Conservation (phyloP, 2,888 invertebrate genomes). For the Lasioglossum lativentre region DNA sequence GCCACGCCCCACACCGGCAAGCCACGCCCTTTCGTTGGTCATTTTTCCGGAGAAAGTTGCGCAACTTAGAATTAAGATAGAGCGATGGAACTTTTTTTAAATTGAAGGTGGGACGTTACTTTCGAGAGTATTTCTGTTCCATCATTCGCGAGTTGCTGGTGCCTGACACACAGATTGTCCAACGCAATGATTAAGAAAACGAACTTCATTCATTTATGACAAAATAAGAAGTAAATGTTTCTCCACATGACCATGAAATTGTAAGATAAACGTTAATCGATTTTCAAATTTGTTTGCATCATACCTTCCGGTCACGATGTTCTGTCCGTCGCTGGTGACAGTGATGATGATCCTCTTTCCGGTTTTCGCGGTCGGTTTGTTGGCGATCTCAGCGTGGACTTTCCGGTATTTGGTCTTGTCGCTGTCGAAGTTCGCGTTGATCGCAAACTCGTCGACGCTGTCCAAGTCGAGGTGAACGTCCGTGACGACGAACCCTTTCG, state of each 20-base stretch:
- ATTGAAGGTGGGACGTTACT: not conserved
- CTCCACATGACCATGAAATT: too few relatives aligned
- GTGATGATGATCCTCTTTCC: constrained; percentile 88
- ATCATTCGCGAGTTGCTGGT: not conserved
- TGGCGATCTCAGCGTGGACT: constrained; percentile 88
- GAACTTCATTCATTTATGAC: too few relatives aligned
- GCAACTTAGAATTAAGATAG: not conserved
- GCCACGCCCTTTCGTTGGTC: too few relatives aligned
- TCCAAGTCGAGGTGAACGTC: constrained; percentile 84
- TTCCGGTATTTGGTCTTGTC: constrained; percentile 88
- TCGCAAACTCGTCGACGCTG: constrained; percentile 88
- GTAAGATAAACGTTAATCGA: too few relatives aligned
- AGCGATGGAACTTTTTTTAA: not conserved
- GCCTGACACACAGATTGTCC: not conserved
- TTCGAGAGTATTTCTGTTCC: too few relatives aligned
- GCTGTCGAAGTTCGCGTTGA: constrained; percentile 88
- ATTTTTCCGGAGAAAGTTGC: not conserved
- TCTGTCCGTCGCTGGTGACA: constrained; percentile 88
- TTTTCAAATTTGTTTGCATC: not conserved
- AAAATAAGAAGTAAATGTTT: too few relatives aligned
- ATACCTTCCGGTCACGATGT: constrained; percentile 89
- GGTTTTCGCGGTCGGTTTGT: constrained; percentile 87
- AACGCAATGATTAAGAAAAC: not conserved
- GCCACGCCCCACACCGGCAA: too few relatives aligned
- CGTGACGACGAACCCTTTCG: constrained; percentile 85